These are phyloP conservation scores for Dryobota labecula DNA, from an alignment of 2,888 invertebrate species.

Conservation along the genomic window DNA sequence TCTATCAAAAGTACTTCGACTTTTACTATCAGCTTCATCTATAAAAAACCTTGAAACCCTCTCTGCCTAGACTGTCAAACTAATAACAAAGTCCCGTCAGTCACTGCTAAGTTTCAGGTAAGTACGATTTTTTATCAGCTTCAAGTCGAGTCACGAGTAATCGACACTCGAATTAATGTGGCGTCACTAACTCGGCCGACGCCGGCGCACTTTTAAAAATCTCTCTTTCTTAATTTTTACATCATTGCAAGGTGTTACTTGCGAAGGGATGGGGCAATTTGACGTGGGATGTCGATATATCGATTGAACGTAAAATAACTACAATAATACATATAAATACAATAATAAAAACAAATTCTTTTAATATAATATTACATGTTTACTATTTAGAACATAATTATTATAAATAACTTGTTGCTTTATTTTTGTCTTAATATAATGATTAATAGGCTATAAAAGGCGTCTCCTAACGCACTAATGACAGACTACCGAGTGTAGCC, in stretches of 20 bases:
- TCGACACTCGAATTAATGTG: constrained; percentile 89
- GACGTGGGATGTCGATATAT: constrained; percentile 54
- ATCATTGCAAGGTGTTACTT: constrained; percentile 87
- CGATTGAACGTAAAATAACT: constrained; percentile 12
- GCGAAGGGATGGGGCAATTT: constrained; percentile 64
- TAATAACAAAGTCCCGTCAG: constrained; percentile 61
- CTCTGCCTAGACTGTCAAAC: constrained; percentile 44
- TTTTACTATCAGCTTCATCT: neutral
- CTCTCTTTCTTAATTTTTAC: constrained; percentile 89
- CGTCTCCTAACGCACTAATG: neutral
- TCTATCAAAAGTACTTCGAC: neutral
- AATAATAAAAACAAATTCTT: too few relatives aligned
- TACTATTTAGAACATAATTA: too few relatives aligned
- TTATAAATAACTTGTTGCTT: too few relatives aligned
- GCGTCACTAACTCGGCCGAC: constrained; percentile 87
- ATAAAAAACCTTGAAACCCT: constrained; percentile 25
- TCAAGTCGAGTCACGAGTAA: constrained; percentile 75
- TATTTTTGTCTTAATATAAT: too few relatives aligned
- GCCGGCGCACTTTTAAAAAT: constrained; percentile 81
- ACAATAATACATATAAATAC: too few relatives aligned
- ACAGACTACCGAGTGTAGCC: neutral
- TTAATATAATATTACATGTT: too few relatives aligned
- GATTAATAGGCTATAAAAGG: too few relatives aligned
- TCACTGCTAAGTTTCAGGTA: constrained; percentile 67
- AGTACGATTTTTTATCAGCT: constrained; percentile 73